phyloP scores from a whole-genome alignment of 2,888 invertebrate species.

The Himalopsyche japonica region DNA sequence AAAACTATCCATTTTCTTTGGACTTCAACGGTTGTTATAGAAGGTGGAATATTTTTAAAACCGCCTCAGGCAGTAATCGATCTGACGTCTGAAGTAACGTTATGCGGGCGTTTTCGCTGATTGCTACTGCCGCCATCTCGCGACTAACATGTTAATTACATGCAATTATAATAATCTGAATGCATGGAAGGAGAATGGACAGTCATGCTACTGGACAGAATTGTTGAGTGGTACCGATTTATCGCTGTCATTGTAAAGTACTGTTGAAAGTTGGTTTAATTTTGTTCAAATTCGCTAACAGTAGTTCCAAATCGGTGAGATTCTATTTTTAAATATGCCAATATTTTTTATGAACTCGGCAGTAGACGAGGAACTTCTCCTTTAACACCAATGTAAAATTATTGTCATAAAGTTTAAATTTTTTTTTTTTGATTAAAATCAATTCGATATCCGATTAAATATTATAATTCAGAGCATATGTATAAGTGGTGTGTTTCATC shows the following conservation, averaged over 20 bases:
- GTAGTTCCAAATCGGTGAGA: background rate
- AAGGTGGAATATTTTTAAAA: background rate
- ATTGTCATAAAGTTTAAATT: no score
- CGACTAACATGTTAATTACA: slow-evolving; percentile 29
- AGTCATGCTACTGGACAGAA: background rate
- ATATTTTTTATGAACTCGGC: no score
- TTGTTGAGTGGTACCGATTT: background rate
- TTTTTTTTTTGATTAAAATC: no score
- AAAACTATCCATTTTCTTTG: background rate
- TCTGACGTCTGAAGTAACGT: background rate
- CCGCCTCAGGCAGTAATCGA: background rate
- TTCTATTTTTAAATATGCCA: no score
- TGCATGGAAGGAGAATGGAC: background rate
- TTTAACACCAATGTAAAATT: no score
- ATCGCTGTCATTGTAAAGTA: background rate
- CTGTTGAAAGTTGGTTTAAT: background rate
- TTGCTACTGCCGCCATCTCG: slow-evolving; percentile 13
- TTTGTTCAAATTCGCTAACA: background rate
- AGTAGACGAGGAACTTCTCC: no score
- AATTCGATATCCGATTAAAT: no score
- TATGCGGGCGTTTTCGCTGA: background rate
- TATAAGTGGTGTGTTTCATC: no score
- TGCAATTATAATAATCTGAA: slow-evolving; percentile 3
- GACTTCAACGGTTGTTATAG: background rate
- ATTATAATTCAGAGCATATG: no score